Evolutionary conservation across 64 coral and sea anemone genomes (phyloP), one percentile per base, ranked within the genome.

Genomic region (Montipora foliosa): DNA sequence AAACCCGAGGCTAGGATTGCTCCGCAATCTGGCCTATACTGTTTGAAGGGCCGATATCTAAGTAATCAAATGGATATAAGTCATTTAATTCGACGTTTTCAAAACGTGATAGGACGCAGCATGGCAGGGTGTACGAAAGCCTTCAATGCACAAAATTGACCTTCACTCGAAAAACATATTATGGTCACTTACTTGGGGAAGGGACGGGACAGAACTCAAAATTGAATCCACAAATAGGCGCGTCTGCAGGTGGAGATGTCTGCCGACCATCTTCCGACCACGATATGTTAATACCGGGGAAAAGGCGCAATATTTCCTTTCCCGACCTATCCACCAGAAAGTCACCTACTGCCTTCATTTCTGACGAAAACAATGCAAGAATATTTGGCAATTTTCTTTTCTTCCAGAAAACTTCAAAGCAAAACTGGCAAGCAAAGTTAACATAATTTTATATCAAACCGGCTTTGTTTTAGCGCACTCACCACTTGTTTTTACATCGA

Each of bases 331-430:
- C 52, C 2, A 82, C n/a, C 12, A 74, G 58, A 61, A 91, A 82
- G 10, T 91, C 67, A 82, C 89, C 89, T 1, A 83, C 67, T 50
- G 67, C 44, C 29, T 59, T 80, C 89, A 83, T 82, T 91, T 91
- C 89, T 91, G 24, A 64, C 15, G 8, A 59, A n/a, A 19, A 90
- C 25, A n/a, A 16, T 74, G 24, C 13, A 21, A 67, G 67, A 3
- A 7, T 62, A 79, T 7, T 19, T 10, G 15, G 9, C 16, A 16
- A 88, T 73, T 22, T 16, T 22, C 12, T 74, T 29, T 75, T 50
- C 13, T 64, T 64, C 14, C 8, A 14, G 61, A 15, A 55, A 55
- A 55, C 10, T 55, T 10, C 61, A 64, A 64, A 64, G 61, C 61
- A 64, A 64, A 37, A 37, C 37, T 37, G 37, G 37, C 2, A 37